phyloP scores from a whole-genome alignment of 2,797 vertebrate species.

The Clarias fuscus region DNA sequence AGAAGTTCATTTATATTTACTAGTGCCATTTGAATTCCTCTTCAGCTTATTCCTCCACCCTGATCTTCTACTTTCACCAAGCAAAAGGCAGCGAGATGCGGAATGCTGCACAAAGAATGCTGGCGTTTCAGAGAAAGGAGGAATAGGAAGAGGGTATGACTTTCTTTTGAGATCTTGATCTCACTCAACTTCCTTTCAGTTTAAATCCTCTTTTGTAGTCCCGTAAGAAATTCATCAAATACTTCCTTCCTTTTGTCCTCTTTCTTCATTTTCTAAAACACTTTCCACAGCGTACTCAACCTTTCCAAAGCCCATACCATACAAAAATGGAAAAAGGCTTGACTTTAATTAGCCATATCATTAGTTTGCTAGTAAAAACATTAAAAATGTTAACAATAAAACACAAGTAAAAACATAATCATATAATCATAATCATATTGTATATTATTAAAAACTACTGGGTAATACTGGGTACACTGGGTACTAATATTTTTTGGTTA shows the following conservation, averaged over 20 bases:
- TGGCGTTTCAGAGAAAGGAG: slow-evolving; percentile 68
- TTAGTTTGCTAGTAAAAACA: neutral
- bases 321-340: too few relatives aligned
- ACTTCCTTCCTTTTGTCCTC: too few relatives aligned
- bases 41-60: slow-evolving; percentile 70
- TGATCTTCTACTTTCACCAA: slow-evolving; percentile 67
- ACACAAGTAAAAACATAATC: neutral
- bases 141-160: slow-evolving; percentile 70
- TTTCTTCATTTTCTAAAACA: too few relatives aligned
- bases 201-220: too few relatives aligned
- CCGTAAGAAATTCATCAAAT: too few relatives aligned
- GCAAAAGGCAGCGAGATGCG: slow-evolving; percentile 62
- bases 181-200: too few relatives aligned
- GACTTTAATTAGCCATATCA: neutral
- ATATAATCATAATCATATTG: neutral
- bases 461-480: too few relatives aligned
- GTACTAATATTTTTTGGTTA: neutral
- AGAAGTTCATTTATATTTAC: neutral
- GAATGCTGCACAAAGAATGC: slow-evolving; percentile 76
- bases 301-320: too few relatives aligned
- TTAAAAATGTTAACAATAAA: too few relatives aligned
- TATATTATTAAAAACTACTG: neutral
- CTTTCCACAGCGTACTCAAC: too few relatives aligned
- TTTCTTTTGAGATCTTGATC: too few relatives aligned
- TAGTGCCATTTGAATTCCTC: neutral